Conservation (phyloP, 2,888 invertebrate genomes). For the Apeira syringaria region DNA sequence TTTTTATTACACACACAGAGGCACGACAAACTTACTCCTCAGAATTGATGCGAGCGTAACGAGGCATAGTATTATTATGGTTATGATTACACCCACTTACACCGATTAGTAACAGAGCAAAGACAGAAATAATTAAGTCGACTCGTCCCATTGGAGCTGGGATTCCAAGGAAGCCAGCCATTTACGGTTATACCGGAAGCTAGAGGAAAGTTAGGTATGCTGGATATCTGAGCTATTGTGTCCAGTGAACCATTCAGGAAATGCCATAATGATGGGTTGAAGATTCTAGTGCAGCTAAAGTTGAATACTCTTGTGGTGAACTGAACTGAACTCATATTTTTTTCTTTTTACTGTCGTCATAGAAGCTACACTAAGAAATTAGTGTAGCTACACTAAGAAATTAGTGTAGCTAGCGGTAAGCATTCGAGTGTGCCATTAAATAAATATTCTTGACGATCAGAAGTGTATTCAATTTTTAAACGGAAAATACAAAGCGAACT, state of each 20-base stretch:
- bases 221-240: conserved; percentile 28
- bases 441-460: too few relatives aligned
- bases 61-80: too few relatives aligned
- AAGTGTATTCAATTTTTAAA: too few relatives aligned
- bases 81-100: conserved; percentile 18
- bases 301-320: conserved; percentile 2
- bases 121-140: conserved; percentile 29
- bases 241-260: conserved; percentile 23
- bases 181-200: conserved; percentile 27
- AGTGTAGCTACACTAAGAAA: too few relatives aligned
- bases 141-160: conserved; percentile 14
- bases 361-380: too few relatives aligned
- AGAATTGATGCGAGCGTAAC: too few relatives aligned
- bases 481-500: too few relatives aligned
- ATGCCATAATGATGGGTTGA: conserved; percentile 21
- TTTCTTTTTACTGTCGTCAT: too few relatives aligned
- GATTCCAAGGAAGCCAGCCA: conserved; percentile 22
- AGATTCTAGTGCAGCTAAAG: conserved; percentile 9
- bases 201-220: conserved; percentile 22
- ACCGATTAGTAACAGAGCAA: conserved; percentile 13
- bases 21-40: too few relatives aligned
- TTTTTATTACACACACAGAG: too few relatives aligned
- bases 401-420: too few relatives aligned
- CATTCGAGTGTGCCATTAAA: too few relatives aligned
- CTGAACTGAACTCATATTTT: neutral